Conservation (phyloP, 2,113 vertebrate genomes). For the Myxocyprinus asiaticus region DNA sequence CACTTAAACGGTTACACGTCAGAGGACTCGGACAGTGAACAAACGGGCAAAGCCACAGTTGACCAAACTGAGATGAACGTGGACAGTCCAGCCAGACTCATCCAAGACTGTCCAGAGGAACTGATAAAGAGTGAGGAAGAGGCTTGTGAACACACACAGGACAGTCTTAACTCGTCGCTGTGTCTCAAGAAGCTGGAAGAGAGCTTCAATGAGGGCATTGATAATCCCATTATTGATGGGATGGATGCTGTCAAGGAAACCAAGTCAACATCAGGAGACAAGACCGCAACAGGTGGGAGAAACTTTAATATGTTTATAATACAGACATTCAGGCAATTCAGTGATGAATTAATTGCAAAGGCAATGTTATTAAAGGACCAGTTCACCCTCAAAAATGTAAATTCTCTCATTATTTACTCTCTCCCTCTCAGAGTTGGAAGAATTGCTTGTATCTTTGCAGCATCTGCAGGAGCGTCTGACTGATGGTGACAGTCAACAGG, state of each 20-base stretch:
- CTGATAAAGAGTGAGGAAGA: constrained; percentile 81
- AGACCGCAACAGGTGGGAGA: constrained; percentile 10
- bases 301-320: background rate
- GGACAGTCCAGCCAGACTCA: constrained; percentile 68
- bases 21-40: constrained; percentile 57
- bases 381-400: no score
- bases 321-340: background rate
- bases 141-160: constrained; percentile 77
- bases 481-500: constrained; percentile 92
- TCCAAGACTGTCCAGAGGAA: constrained; percentile 73
- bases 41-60: constrained; percentile 67
- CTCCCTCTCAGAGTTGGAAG: constrained; percentile 81
- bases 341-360: no score
- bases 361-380: no score
- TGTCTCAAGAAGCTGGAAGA: constrained; percentile 86
- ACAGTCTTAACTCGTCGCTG: constrained; percentile 87
- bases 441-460: constrained; percentile 85
- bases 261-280: constrained; percentile 32
- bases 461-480: constrained; percentile 81
- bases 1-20: constrained; percentile 89
- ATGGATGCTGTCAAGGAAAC: constrained; percentile 81
- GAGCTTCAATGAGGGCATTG: constrained; percentile 89
- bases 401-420: no score
- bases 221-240: constrained; percentile 92
- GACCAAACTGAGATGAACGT: constrained; percentile 61